Base-by-base conservation (phyloP, 2,888 invertebrate species). In the Neocrepidodera transversa region DNA sequence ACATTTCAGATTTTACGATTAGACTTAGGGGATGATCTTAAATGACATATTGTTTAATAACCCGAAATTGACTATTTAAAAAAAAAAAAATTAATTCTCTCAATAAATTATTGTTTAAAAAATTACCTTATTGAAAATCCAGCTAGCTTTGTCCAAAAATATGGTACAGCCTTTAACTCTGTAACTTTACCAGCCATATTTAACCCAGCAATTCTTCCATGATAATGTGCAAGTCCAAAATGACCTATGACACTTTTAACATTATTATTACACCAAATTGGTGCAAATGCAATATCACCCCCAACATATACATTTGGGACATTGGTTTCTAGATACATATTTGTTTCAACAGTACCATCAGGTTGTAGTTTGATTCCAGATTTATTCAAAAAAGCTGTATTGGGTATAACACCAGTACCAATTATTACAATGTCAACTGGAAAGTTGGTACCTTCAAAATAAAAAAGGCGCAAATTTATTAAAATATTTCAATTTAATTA, bases 211-310 rank as follows among this genome's bases (percentile, higher is more conserved):
- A 91, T 83, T 63, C 86, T 85, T 0, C 95, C 97, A 76, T 97
- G 97, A 75, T 93, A 91, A 72, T 93, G 92, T 1, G 97, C 93
- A 74, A 97, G 83, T 47, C 93, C 90, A 79, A 91, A 93, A 77
- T 97, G 97, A 13, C 58, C 95, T 66, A 97, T 92, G 45, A 87
- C 85, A 63, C 87, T 86, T 35, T 85, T 82, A 58, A 80, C 74
- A 66, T 86, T 83, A 23, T 81, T 81, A 45, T 82, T 78, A 0
- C 85, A 82, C 68, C 85, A 88, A 2, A 95, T 86, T 0, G 96
- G 96, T 50, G 94, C 95, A 71, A 87, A 83, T 0, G 92, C 94
- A 64, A 95, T 91, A 76, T 97, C 97, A 2, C 97, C 97, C 26
- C 93, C 96, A 10, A 91, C 95, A 77, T 86, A 97, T 1, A 97